Conservation (phyloP, 1,140 invertebrate species). For the Drosophila neocordata region DNA sequence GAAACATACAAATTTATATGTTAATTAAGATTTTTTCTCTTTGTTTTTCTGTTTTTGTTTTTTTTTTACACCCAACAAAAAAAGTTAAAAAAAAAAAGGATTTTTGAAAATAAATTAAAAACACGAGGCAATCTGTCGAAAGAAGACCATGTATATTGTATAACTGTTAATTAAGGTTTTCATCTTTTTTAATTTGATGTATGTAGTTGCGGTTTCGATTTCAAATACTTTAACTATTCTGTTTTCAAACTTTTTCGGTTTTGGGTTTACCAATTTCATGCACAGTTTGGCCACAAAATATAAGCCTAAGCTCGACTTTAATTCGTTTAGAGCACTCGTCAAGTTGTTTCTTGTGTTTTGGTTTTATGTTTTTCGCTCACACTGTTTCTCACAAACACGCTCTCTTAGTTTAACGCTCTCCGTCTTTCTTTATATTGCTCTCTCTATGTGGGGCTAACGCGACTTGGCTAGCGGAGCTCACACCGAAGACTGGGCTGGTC, state of each 20-base stretch:
- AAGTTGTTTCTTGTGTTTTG: slow-evolving; percentile 21
- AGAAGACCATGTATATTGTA: neutral
- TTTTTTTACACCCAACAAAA: slow-evolving; percentile 18
- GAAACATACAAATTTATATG: neutral
- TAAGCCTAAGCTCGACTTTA: slow-evolving; percentile 9
- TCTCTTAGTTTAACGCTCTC: slow-evolving; percentile 13
- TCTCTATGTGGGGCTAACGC: neutral
- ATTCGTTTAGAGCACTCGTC: slow-evolving; percentile 8
- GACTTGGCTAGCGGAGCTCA: slow-evolving; percentile 59
- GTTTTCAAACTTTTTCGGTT: slow-evolving; percentile 17
- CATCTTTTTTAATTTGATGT: slow-evolving; percentile 6
- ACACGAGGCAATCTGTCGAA: slow-evolving; percentile 17
- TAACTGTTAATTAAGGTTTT: too few relatives aligned
- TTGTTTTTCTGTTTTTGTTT: neutral
- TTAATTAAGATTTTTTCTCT: neutral
- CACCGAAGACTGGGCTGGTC: slow-evolving; percentile 61
- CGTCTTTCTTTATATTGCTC: neutral
- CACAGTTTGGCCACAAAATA: slow-evolving; percentile 58
- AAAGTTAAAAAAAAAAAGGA: slow-evolving; percentile 2
- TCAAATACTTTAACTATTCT: slow-evolving; percentile 15
- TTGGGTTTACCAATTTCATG: slow-evolving; percentile 72
- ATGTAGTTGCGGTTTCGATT: slow-evolving; percentile 34
- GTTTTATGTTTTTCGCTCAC: slow-evolving; percentile 8
- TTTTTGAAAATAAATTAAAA: slow-evolving; percentile 7
- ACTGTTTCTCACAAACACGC: neutral